These are phyloP conservation scores for Menura novaehollandiae DNA, from an alignment of 2,113 vertebrate species.

Conservation along the genomic window DNA sequence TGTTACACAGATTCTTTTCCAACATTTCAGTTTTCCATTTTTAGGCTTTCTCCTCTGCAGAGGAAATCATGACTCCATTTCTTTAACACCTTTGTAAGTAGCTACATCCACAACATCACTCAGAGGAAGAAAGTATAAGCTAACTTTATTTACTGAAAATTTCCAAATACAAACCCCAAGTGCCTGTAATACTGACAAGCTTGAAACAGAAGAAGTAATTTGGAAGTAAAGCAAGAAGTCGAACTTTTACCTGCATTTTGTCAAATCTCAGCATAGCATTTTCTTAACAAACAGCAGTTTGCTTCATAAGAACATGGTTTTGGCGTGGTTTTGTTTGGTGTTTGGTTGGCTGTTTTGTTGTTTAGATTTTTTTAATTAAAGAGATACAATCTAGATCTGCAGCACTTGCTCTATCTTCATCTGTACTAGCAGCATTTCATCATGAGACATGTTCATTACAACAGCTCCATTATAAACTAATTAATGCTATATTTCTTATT, in stretches of 20 bases:
- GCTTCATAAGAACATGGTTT: neutral
- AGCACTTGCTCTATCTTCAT: neutral
- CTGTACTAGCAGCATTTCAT: neutral
- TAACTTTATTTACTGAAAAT: neutral
- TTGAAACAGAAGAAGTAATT: neutral
- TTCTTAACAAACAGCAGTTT: neutral
- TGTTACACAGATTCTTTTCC: neutral
- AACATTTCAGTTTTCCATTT: neutral
- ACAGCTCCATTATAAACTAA: neutral
- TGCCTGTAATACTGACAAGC: neutral
- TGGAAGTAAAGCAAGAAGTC: neutral
- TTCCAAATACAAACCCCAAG: neutral
- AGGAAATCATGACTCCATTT: neutral
- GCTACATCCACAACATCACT: neutral
- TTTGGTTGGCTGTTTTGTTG: neutral
- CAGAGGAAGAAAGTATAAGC: neutral
- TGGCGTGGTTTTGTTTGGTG: neutral
- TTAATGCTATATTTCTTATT: neutral
- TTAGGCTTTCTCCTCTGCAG: neutral
- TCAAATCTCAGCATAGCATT: neutral
- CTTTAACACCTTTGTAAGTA: neutral
- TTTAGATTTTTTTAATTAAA: neutral
- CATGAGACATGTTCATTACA: neutral
- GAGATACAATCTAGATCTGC: neutral
- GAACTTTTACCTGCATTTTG: neutral